These are phyloP conservation scores for Ypsolopha sequella DNA, from an alignment of 2,888 invertebrate species.

Conservation along the genomic window DNA sequence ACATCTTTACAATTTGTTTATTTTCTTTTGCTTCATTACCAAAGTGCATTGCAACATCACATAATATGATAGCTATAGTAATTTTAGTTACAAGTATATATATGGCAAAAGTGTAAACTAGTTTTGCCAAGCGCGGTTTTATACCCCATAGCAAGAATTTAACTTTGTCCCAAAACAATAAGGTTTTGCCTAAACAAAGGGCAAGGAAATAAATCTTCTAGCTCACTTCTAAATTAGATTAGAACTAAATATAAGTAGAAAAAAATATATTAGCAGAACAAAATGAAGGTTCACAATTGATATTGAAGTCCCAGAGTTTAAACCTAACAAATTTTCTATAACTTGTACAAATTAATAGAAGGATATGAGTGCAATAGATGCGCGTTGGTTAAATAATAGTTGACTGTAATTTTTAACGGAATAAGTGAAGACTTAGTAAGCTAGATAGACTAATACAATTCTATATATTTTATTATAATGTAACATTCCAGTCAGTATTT, in stretches of 20 bases:
- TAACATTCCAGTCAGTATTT: slow-evolving; percentile 1
- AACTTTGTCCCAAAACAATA: too few species aligned
- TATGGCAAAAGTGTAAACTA: too few species aligned
- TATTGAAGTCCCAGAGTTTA: too few species aligned
- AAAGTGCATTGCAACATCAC: background rate
- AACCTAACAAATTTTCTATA: background rate
- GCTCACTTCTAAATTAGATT: background rate
- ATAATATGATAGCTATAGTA: background rate
- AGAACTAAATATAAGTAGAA: background rate
- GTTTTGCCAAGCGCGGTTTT: background rate
- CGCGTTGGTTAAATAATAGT: too few species aligned
- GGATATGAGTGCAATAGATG: too few species aligned
- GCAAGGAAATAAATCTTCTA: background rate
- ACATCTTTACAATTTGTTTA: background rate
- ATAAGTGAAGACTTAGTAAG: background rate
- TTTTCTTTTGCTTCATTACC: slow-evolving; percentile 2
- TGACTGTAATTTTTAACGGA: too few species aligned
- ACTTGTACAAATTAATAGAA: background rate
- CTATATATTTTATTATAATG: too few species aligned
- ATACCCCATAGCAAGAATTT: background rate
- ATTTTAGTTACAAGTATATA: background rate
- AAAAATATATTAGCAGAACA: background rate
- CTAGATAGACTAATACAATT: background rate
- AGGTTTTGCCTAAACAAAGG: too few species aligned
- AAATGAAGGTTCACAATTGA: background rate